A percentile compares a stretch with the other conserved stretches of the same genome.
Conservation (phyloP, 2,113 vertebrate species). For the Chitala chitala region DNA sequence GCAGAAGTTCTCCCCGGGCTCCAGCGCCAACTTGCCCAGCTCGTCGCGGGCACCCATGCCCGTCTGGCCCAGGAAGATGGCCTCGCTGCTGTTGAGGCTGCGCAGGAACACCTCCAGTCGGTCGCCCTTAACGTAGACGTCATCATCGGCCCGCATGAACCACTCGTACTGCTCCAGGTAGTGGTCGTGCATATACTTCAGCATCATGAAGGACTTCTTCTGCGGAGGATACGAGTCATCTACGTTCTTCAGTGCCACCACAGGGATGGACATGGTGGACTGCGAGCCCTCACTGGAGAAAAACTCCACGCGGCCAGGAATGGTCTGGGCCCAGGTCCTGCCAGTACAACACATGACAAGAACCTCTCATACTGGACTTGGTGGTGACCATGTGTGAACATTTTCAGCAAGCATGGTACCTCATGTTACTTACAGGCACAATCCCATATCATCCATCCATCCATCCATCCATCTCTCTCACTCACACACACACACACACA, state of each 20-base stretch:
- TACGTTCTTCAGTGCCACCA: conserved; percentile 80
- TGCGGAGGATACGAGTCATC: conserved; percentile 90
- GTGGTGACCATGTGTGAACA: too few species aligned
- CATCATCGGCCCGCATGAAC: conserved; percentile 88
- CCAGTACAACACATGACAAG: conserved; percentile 26
- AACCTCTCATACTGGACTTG: not conserved
- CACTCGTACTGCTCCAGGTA: conserved; percentile 84
- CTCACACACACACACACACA: too few species aligned
- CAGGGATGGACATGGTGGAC: conserved; percentile 79
- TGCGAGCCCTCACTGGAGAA: conserved; percentile 96
- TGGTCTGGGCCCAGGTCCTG: conserved; percentile 92
- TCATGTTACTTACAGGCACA: not conserved
- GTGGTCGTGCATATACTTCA: conserved; percentile 87
- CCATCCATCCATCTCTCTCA: too few species aligned
- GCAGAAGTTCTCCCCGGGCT: conserved; percentile 88
- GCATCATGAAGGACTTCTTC: conserved; percentile 94
- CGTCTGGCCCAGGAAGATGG: conserved; percentile 75
- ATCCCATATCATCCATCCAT: too few species aligned
- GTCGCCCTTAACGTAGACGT: conserved; percentile 85
- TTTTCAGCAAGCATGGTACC: not conserved
- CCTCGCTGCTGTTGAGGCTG: conserved; percentile 90
- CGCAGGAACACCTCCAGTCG: conserved; percentile 86
- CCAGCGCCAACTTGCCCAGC: conserved; percentile 79
- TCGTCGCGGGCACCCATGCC: conserved; percentile 79
- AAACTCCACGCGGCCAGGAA: conserved; percentile 91